Evolutionary conservation across 1,140 invertebrate genomes (phyloP), one percentile per base, ranked within the genome.

Genomic region (Procambarus virginalis): DNA sequence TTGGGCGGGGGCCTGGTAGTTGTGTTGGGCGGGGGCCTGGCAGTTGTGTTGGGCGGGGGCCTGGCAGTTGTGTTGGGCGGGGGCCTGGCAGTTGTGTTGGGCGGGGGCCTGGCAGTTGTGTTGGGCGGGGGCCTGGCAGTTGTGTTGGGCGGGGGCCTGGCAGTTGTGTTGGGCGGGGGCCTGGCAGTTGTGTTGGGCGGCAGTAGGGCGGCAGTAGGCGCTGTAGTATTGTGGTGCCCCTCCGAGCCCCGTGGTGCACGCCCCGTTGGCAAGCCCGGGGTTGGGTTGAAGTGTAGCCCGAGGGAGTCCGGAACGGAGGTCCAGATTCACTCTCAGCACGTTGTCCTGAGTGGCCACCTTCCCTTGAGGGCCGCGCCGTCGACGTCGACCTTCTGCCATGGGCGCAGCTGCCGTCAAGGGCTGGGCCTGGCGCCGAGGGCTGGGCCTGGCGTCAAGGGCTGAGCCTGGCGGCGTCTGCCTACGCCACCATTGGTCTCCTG

Each of bases 291-390:
- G 51, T 55, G 51, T 55, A 20, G 51, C 58, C 3, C 12, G 51
- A 12, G 84, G 84, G 2, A 49, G 8, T 20, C 64, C 78, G 17
- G 86, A n/a, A 8, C 73, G 86, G 45, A 88, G n/a, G 86, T 88
- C 86, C 68, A 89, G 58, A n/a, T 84, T 89, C 17, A 89, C 51
- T 3, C 68, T 60, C n/a, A 89, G 46, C n/a, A 89, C 81, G 58
- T 84, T 76, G n/a, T 84, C 70, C 3, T 64, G 70, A 48, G 49
- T n/a, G 20, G 51, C 64, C 20, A n/a, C 64, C 45, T 12, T 46
- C 8, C 22, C 81, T 64, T 70, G 60, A 34, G 79, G 55, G 49
- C 68, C 20, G 48, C 87, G 79, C 58, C 70, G 60, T 46, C 79
- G 48, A 22, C 64, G 78, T 64, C 81, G 45, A 17, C 51, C 49